phyloP scores from a whole-genome alignment of 1,140 invertebrate species.

The Drosophila trapezifrons region DNA sequence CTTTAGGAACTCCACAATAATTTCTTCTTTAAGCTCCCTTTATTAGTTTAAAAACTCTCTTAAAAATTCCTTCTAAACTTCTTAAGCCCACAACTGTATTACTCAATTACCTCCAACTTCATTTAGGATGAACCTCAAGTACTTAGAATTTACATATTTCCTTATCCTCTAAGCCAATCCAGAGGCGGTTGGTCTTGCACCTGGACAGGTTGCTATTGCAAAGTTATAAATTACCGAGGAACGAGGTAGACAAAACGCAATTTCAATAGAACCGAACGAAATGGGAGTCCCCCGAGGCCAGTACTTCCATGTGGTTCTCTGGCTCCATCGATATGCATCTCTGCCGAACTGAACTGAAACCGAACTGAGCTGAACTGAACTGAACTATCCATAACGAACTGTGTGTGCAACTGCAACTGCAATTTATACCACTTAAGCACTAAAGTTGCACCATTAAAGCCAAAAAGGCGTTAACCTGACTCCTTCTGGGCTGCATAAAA shows the following conservation, averaged over 20 bases:
- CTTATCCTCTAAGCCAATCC: slow-evolving; percentile 16
- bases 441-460: slow-evolving; percentile 79
- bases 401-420: slow-evolving; percentile 52
- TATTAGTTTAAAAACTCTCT: not conserved
- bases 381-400: slow-evolving; percentile 32
- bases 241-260: slow-evolving; percentile 24
- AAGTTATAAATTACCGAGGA: slow-evolving; percentile 30
- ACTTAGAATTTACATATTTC: slow-evolving; percentile 28
- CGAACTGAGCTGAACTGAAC: slow-evolving; percentile 26
- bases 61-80: not conserved
- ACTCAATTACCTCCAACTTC: not conserved
- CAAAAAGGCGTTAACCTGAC: slow-evolving; percentile 71
- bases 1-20: no score
- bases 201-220: slow-evolving; percentile 4
- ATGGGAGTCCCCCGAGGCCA: slow-evolving; percentile 1
- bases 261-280: slow-evolving; percentile 29
- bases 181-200: not conserved
- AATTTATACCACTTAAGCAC: slow-evolving; percentile 80
- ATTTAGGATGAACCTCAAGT: not conserved
- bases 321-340: slow-evolving; percentile 63
- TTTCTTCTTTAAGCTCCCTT: no score
- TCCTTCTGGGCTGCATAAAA: slow-evolving; percentile 36
- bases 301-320: slow-evolving; percentile 25
- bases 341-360: slow-evolving; percentile 23
- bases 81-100: not conserved